phyloP scores from a whole-genome alignment of 2,113 vertebrate species.

The Atherinomorus stipes region DNA sequence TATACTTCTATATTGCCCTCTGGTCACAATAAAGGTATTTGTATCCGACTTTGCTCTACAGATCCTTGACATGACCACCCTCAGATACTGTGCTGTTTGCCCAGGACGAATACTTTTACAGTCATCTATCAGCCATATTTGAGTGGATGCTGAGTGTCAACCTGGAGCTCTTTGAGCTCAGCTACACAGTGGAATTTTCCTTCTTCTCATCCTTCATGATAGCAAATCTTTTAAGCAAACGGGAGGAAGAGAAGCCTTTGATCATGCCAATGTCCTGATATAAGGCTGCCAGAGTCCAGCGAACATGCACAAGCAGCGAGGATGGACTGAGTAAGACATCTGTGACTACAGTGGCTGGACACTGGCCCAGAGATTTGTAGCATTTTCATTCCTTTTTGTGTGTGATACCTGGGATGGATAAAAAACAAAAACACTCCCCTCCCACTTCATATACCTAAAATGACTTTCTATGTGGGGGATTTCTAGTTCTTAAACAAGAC shows the following conservation, averaged over 20 bases:
- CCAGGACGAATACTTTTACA: conserved; percentile 58
- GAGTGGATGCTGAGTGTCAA: conserved; percentile 84
- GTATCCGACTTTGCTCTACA: neutral
- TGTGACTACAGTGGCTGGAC: conserved; percentile 39
- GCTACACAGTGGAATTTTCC: conserved; percentile 78
- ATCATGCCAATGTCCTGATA: conserved; percentile 76
- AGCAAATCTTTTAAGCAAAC: conserved; percentile 72
- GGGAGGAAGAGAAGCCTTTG: conserved; percentile 77
- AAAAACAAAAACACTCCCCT: neutral
- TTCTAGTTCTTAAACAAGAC: neutral
- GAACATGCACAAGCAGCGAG: neutral
- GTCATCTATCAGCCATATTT: conserved; percentile 79
- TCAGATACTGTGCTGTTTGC: conserved; percentile 77
- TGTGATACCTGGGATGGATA: neutral
- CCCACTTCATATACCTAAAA: neutral
- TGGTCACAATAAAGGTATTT: neutral
- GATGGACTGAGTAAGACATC: conserved; percentile 22
- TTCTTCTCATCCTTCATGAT: conserved; percentile 83
- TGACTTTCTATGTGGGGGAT: neutral
- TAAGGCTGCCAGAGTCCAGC: conserved; percentile 35
- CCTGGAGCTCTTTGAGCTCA: conserved; percentile 83
- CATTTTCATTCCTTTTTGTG: conserved; percentile 1
- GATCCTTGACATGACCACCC: conserved; percentile 40
- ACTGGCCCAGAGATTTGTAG: conserved; percentile 14
- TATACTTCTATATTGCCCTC: no score